Base-by-base conservation (phyloP, 2,888 invertebrate genomes). In the Drosophila stalkeri region DNA sequence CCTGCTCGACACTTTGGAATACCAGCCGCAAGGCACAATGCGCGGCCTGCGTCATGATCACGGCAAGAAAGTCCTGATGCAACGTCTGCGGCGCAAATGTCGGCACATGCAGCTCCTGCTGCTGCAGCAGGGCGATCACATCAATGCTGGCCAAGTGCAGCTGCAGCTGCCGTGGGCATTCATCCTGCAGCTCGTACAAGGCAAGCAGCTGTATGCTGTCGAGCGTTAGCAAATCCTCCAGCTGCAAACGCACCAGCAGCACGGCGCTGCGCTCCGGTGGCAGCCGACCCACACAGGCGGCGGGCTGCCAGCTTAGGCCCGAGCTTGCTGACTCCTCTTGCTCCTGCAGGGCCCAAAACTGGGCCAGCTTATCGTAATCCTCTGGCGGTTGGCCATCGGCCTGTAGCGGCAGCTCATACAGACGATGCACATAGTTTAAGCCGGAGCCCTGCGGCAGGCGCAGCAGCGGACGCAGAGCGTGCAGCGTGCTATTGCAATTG, bases 21-120 rank as follows among this genome's bases (percentile, higher is more conserved):
- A 75, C 63, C 8, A 92, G 60, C 2, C 64, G 73, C 16, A 91
- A 23, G 2, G 70, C 71, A 18, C 82, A 77, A 14, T 85, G 78
- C 3, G 75, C 60, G 3, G 78, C 64, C 16, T 89, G 79, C 0
- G 89, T 77, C 72, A 90, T 79, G 8, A 91, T 80, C 20, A 90
- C 81, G 5, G 92, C 86, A 16, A 92, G 71, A 55, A 92, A 88
- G 65, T 92, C 92, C 51, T 91, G 91, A 66, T 92, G 90, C 51
- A 92, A 20, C 4, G 84, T 82, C 0, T 59, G 9, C 4, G 75
- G 39, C 0, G 62, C 54, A 56, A 92, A 92, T 14, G 55, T 79
- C 4, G 92, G 73, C 16, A 76, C 71, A 69, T 80, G 77, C 4
- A 63, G 33, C 16, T 75, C 65, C 41, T 77, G 80, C 5, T 83